These are phyloP conservation scores for Centropus bengalensis DNA, from an alignment of 2,113 vertebrate species.

Conservation along the genomic window DNA sequence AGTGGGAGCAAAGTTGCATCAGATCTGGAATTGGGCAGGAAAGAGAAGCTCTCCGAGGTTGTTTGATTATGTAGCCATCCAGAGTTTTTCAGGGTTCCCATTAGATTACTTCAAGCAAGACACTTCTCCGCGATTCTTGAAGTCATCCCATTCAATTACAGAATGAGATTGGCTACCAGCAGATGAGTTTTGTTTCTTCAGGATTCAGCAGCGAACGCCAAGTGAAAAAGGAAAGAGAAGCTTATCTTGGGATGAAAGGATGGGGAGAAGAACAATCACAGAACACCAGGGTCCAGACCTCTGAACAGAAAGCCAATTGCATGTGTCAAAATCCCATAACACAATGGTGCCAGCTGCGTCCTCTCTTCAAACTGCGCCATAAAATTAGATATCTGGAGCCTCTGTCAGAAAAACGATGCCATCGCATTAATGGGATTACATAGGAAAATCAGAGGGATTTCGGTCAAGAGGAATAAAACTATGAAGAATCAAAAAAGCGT, in stretches of 20 bases:
- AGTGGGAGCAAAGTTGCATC: background rate
- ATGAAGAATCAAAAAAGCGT: slow-evolving; percentile 36
- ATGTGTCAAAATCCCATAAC: background rate
- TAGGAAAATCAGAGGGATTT: slow-evolving; percentile 36
- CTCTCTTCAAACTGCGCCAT: slow-evolving; percentile 36
- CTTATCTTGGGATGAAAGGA: background rate
- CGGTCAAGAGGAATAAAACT: slow-evolving; percentile 50
- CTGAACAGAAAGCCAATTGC: slow-evolving; percentile 22
- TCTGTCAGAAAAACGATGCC: slow-evolving; percentile 45
- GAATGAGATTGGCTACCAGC: background rate
- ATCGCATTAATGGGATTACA: slow-evolving; percentile 62
- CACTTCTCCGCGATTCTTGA: background rate
- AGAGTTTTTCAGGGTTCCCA: background rate
- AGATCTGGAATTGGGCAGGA: background rate
- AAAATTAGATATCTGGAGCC: slow-evolving; percentile 43
- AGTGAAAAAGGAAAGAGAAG: background rate
- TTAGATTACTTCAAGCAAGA: background rate
- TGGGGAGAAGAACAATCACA: slow-evolving; percentile 6
- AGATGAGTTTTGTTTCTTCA: background rate
- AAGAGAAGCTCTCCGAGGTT: background rate
- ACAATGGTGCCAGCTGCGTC: slow-evolving; percentile 29
- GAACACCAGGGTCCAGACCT: background rate
- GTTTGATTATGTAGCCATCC: background rate
- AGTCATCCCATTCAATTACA: background rate
- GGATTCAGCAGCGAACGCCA: background rate